phyloP scores from a whole-genome alignment of 2,797 vertebrate genomes.

The Tokudaia muenninki region DNA sequence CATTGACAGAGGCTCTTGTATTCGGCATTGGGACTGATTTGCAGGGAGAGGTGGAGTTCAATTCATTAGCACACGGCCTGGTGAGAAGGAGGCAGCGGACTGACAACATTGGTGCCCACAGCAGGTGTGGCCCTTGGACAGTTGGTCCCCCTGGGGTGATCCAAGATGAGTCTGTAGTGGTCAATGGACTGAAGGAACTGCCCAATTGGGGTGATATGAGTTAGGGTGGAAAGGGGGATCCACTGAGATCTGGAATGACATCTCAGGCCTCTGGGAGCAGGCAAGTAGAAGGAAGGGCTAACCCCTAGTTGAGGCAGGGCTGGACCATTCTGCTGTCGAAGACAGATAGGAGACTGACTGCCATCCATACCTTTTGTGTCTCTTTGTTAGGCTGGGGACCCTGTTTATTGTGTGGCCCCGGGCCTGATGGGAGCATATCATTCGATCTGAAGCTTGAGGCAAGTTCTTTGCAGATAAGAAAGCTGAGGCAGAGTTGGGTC shows the following conservation, averaged over 20 bases:
- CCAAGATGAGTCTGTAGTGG: background rate
- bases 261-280: background rate
- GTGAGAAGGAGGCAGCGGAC: background rate
- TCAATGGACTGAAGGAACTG: background rate
- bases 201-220: background rate
- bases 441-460: background rate
- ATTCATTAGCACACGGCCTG: background rate
- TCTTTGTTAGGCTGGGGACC: background rate
- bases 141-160: background rate
- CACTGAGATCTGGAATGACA: background rate
- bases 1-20: background rate
- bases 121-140: background rate
- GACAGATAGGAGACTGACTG: background rate
- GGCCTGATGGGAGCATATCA: fast-evolving
- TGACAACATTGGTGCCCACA: slow-evolving; percentile 58
- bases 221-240: background rate
- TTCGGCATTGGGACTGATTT: background rate
- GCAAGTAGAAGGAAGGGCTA: background rate
- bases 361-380: background rate
- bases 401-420: background rate
- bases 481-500: background rate
- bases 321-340: background rate
- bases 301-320: background rate
- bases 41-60: background rate
- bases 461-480: background rate